Evolutionary conservation across 2,113 vertebrate genomes (phyloP).

Genomic region (Aegypius monachus): DNA sequence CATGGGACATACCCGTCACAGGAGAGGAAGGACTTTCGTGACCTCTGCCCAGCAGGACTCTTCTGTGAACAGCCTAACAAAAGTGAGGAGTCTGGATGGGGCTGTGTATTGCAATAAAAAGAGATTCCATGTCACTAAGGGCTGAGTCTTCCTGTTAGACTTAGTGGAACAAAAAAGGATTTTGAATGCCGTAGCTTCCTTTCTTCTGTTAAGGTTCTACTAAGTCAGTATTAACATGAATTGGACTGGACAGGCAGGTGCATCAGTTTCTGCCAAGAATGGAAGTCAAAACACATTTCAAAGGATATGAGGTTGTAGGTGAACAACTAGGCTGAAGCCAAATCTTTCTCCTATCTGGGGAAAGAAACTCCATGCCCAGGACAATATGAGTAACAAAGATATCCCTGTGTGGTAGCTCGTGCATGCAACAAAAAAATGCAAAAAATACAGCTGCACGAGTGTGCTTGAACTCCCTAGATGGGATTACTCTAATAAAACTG

Average conservation of each 20-base stretch:
- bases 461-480: background rate
- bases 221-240: background rate
- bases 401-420: background rate
- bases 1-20: constrained; percentile 73
- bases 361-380: background rate
- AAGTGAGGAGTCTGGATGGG: background rate
- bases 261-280: background rate
- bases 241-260: background rate
- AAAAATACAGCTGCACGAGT: background rate
- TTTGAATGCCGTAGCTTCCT: background rate
- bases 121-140: background rate
- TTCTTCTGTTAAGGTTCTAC: background rate
- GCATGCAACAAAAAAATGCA: background rate
- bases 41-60: constrained; percentile 54
- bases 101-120: background rate
- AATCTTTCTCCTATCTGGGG: background rate
- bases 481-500: background rate
- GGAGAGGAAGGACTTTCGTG: constrained; percentile 29
- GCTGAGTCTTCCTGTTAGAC: background rate
- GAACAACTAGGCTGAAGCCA: background rate
- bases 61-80: constrained; percentile 35
- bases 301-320: background rate
- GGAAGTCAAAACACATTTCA: background rate
- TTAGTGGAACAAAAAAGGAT: too few species aligned
- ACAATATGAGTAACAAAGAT: background rate